These are phyloP conservation scores for Oreochromis tanganicae DNA, from an alignment of 2,113 vertebrate species.

Conservation along the genomic window DNA sequence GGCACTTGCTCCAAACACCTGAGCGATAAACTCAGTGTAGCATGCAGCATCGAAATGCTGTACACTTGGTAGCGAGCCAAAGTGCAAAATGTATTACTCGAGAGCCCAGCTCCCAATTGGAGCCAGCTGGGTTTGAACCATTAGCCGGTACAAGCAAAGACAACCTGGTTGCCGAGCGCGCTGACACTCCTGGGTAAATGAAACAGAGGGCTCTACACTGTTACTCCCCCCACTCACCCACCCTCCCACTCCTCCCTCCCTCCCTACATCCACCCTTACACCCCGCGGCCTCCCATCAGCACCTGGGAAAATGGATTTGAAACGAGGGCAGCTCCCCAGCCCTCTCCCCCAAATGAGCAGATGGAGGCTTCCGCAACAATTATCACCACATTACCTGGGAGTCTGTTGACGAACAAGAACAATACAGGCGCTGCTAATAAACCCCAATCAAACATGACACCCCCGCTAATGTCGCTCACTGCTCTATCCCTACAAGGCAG, in stretches of 20 bases:
- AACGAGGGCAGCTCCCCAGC: conserved; percentile 50
- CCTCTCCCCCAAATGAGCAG: conserved; percentile 55
- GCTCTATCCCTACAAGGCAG: conserved; percentile 35
- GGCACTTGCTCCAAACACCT: conserved; percentile 45
- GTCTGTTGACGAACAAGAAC: conserved; percentile 74
- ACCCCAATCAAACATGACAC: conserved; percentile 75
- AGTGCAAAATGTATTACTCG: conserved; percentile 55
- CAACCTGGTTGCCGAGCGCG: conserved; percentile 48
- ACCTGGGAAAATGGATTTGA: conserved; percentile 70
- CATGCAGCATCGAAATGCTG: conserved; percentile 5
- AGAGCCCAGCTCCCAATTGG: conserved; percentile 14
- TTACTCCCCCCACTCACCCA: neutral
- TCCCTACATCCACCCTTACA: conserved; percentile 11
- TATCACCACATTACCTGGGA: conserved; percentile 75
- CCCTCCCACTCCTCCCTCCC: neutral
- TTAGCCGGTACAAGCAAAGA: conserved; percentile 59
- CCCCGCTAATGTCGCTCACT: conserved; percentile 53
- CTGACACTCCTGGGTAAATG: conserved; percentile 54
- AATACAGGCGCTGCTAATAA: conserved; percentile 69
- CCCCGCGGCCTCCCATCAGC: conserved; percentile 63
- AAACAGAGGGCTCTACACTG: conserved; percentile 20
- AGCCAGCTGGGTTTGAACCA: conserved; percentile 69
- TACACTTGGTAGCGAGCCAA: conserved; percentile 51
- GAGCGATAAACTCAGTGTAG: conserved; percentile 35
- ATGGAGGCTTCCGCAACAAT: conserved; percentile 69